phyloP scores from a whole-genome alignment of 1,140 invertebrate genomes.

The Drosophila suzukii region DNA sequence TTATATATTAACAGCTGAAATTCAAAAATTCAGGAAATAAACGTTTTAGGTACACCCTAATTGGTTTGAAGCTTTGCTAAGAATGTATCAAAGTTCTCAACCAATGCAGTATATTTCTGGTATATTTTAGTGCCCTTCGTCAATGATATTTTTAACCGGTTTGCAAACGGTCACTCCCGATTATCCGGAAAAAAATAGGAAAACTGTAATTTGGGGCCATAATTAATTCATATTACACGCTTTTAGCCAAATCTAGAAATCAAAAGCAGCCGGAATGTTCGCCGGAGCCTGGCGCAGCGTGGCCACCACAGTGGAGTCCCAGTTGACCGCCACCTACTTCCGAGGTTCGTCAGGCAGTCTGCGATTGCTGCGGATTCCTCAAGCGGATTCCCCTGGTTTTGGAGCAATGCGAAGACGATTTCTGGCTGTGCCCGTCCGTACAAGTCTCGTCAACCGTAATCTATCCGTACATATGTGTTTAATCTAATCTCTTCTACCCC shows the following conservation, averaged over 20 bases:
- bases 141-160: neutral
- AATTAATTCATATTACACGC: constrained; percentile 34
- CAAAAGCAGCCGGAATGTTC: constrained; percentile 39
- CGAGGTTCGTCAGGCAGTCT: constrained; percentile 70
- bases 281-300: constrained; percentile 62
- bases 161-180: neutral
- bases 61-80: neutral
- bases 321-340: constrained; percentile 68
- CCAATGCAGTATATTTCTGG: neutral
- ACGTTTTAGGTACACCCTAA: too few relatives aligned
- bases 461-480: constrained; percentile 54
- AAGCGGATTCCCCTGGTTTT: constrained; percentile 38
- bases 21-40: too few relatives aligned
- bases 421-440: constrained; percentile 69
- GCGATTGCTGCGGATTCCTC: constrained; percentile 19
- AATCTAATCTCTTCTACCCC: constrained; percentile 49
- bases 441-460: constrained; percentile 71
- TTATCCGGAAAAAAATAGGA: constrained; percentile 1
- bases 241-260: constrained; percentile 7
- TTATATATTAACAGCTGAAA: too few relatives aligned
- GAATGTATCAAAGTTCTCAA: neutral
- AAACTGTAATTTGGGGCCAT: constrained; percentile 42
- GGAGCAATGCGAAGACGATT: constrained; percentile 55
- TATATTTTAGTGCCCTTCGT: neutral
- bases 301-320: constrained; percentile 50